Evolutionary conservation across 2,797 vertebrate genomes (phyloP).

Genomic region (Lycodopsis pacificus): DNA sequence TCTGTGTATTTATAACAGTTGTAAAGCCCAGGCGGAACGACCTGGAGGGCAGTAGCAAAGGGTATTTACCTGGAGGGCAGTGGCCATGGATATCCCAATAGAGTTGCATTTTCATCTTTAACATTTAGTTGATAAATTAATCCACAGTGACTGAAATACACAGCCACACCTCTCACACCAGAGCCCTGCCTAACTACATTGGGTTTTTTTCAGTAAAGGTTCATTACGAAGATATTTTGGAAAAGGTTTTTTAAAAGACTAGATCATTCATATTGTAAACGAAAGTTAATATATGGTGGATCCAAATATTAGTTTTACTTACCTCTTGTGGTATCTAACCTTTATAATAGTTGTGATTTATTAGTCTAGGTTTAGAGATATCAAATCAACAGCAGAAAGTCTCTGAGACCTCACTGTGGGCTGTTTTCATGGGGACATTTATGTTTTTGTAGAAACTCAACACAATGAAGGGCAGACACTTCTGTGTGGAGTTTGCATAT

Average conservation of each 20-base stretch:
- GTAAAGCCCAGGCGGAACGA: slow-evolving; percentile 10
- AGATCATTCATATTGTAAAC: background rate
- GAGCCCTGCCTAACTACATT: background rate
- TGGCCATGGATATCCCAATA: background rate
- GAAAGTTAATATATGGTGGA: background rate
- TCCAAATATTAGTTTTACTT: background rate
- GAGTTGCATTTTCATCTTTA: background rate
- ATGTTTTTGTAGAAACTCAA: background rate
- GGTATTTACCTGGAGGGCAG: slow-evolving; percentile 1
- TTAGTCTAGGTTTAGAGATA: background rate
- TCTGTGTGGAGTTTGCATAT: background rate
- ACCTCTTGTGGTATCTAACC: background rate
- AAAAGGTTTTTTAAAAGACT: slow-evolving; percentile 1
- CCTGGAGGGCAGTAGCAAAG: background rate
- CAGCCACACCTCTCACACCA: background rate
- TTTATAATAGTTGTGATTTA: background rate
- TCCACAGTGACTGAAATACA: slow-evolving; percentile 10
- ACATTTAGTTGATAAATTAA: slow-evolving; percentile 11
- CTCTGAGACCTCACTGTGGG: background rate
- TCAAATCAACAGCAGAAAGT: background rate
- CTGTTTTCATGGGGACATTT: background rate
- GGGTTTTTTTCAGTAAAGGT: background rate
- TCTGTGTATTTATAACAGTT: slow-evolving; percentile 50
- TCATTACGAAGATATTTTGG: background rate
- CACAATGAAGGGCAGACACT: background rate